Base-by-base conservation (phyloP, 2,888 invertebrate genomes). In the Microctonus brassicae region DNA sequence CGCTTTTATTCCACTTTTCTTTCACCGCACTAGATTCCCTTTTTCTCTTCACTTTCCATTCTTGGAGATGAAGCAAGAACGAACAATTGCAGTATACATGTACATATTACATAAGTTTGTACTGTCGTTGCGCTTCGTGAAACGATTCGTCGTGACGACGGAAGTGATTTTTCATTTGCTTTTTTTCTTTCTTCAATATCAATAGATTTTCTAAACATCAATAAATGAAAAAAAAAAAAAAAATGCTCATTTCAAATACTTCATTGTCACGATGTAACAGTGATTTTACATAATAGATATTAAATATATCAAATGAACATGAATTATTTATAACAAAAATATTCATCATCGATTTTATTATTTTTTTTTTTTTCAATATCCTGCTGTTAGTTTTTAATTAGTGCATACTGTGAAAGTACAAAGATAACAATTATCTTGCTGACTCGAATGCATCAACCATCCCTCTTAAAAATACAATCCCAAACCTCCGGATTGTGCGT, bases 351-450 rank as follows among this genome's bases (percentile, higher is more conserved):
- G n/a, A n/a, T n/a, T n/a, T n/a, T n/a, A n/a, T n/a, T n/a, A n/a
- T n/a, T n/a, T n/a, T n/a, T n/a, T n/a, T n/a, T n/a, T n/a, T n/a
- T n/a, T n/a, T n/a, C n/a, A n/a, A n/a, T n/a, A n/a, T n/a, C n/a
- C 33, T 39, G 33, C 17, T 63, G 52, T 63, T 63, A 63, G 29
- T 33, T 63, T 52, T 52, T 26, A 63, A 63, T 63, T 63, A 42
- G 39, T 26, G 7, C 20, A 0, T 13, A 10, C 20, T 63, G 29
- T 63, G 29, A 34, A 20, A n/a, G n/a, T 20, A 29, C 63, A 52
- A 33, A 29, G 52, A 63, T 63, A 63, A 63, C 33, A 63, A 63
- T 47, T 52, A 63, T 52, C 20, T 17, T n/a, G 26, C 24, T 52
- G 29, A 47, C 10, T 29, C 24, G 26, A 20, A 33, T 29, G 39